phyloP scores from a whole-genome alignment of 2,113 vertebrate species.

The Pterocles burchelli region DNA sequence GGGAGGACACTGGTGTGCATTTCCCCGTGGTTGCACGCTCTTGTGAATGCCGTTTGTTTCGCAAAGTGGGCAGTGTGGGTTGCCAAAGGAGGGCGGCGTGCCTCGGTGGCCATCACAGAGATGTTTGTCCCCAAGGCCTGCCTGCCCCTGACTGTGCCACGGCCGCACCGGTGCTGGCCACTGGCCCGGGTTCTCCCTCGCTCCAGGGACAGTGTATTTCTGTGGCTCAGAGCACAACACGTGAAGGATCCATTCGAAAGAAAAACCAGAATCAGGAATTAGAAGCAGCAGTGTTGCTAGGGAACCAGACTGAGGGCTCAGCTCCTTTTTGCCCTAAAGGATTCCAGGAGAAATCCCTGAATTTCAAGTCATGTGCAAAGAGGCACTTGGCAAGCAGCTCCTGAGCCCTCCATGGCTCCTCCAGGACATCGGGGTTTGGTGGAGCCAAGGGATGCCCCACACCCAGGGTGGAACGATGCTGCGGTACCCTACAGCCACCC shows the following conservation, averaged over 20 bases:
- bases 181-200: background rate
- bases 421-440: fast-evolving
- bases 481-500: background rate
- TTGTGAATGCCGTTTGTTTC: background rate
- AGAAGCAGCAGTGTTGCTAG: constrained; percentile 53
- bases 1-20: background rate
- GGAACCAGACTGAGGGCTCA: constrained; percentile 12
- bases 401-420: background rate
- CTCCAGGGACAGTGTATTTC: fast-evolving
- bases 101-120: fast-evolving
- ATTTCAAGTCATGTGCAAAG: background rate
- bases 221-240: background rate
- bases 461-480: background rate
- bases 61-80: background rate
- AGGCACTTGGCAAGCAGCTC: background rate
- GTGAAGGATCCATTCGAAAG: background rate
- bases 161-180: fast-evolving
- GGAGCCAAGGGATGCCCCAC: background rate
- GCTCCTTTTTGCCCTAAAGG: background rate
- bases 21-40: background rate
- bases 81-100: background rate
- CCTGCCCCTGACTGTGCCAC: background rate
- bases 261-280: background rate
- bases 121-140: background rate
- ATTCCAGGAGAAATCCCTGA: constrained; percentile 11